phyloP scores from a whole-genome alignment of 1,140 invertebrate species.

The Mizuhopecten yessoensis region DNA sequence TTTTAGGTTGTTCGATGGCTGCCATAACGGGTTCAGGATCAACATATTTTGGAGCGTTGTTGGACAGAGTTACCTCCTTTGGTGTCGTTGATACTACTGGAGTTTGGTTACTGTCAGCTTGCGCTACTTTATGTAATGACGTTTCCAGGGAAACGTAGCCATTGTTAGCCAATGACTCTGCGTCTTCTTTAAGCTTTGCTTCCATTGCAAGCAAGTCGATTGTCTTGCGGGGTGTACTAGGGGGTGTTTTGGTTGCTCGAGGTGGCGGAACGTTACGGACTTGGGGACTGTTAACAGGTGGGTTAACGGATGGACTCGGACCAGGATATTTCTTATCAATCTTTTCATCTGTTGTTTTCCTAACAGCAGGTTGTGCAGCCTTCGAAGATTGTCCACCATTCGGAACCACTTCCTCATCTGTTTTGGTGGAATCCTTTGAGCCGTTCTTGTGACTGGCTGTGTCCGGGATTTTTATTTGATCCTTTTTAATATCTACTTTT shows the following conservation, averaged over 20 bases:
- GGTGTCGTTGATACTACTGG: neutral
- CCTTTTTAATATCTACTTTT: neutral
- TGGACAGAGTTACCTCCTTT: neutral
- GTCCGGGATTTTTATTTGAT: neutral
- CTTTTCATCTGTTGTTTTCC: neutral
- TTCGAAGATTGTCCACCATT: neutral
- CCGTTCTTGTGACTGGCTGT: neutral
- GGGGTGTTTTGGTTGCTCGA: neutral
- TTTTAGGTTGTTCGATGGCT: neutral
- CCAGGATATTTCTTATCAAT: neutral
- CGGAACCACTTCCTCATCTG: neutral
- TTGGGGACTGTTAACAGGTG: neutral
- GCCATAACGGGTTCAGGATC: neutral
- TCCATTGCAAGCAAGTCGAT: neutral
- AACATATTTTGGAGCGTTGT: neutral
- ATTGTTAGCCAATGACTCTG: neutral
- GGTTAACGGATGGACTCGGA: neutral
- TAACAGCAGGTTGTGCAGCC: neutral
- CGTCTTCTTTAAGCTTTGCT: neutral
- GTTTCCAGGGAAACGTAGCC: neutral
- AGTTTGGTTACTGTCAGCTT: neutral
- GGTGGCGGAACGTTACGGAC: neutral
- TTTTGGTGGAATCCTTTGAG: neutral
- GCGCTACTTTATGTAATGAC: constrained; percentile 8
- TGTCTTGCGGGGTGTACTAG: neutral